Evolutionary conservation across 1,140 invertebrate genomes (phyloP).

Genomic region (Drosophila obscura): DNA sequence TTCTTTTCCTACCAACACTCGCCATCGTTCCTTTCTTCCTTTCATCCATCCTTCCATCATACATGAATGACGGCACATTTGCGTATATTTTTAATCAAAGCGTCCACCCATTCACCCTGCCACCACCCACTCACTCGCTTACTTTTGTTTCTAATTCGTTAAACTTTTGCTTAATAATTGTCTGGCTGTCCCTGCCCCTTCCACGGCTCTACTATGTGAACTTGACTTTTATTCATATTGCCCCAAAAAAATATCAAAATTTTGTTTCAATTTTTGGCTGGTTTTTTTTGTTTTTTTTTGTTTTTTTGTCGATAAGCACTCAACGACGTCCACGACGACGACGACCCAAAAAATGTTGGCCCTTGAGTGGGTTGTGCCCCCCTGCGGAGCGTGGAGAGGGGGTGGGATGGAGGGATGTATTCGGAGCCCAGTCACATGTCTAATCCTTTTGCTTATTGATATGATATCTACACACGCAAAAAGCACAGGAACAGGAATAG

Average conservation of each 20-base stretch:
- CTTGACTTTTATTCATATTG: slow-evolving; percentile 75
- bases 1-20: background rate
- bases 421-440: slow-evolving; percentile 71
- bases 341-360: slow-evolving; percentile 49
- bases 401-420: background rate
- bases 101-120: background rate
- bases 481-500: slow-evolving; percentile 10
- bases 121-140: slow-evolving; percentile 11
- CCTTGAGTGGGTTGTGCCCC: slow-evolving; percentile 18
- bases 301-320: slow-evolving; percentile 64
- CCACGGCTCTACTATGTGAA: slow-evolving; percentile 1
- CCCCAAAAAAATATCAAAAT: slow-evolving; percentile 51
- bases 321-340: slow-evolving; percentile 32
- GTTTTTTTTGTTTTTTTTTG: slow-evolving; percentile 29
- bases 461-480: slow-evolving; percentile 71
- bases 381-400: too few relatives aligned
- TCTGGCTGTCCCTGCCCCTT: slow-evolving; percentile 39
- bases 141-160: slow-evolving; percentile 78
- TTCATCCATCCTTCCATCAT: background rate
- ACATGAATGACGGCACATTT: slow-evolving; percentile 2
- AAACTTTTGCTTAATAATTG: slow-evolving; percentile 82
- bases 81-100: slow-evolving; percentile 58
- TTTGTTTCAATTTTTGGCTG: slow-evolving; percentile 24
- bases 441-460: slow-evolving; percentile 83
- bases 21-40: background rate